A percentile compares a stretch with the other conserved stretches of the same genome.
These are phyloP conservation scores for Scaptomyza polygonia DNA, from an alignment of 2,888 invertebrate genomes.

Conservation along the genomic window DNA sequence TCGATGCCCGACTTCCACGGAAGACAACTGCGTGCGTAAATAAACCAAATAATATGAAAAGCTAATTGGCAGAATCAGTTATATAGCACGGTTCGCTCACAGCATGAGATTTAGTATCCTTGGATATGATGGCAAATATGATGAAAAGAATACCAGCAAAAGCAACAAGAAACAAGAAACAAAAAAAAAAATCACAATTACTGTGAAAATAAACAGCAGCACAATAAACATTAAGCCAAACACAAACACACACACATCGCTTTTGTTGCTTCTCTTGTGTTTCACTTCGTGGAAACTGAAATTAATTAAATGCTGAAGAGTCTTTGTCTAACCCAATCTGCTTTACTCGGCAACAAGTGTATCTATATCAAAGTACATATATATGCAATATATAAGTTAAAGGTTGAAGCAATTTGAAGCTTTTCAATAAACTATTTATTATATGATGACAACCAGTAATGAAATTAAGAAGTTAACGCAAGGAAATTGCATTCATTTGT, in stretches of 20 bases:
- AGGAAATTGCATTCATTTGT: conserved; percentile 25
- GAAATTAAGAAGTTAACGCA: conserved; percentile 4
- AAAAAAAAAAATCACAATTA: conserved; percentile 29
- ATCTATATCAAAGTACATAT: neutral
- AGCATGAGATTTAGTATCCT: conserved; percentile 3
- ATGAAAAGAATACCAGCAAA: conserved; percentile 1
- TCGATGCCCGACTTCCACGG: too few relatives aligned
- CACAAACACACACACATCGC: neutral
- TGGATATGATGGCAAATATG: neutral
- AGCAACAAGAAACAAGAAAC: too few relatives aligned
- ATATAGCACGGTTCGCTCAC: conserved; percentile 34
- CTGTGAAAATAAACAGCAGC: conserved; percentile 15
- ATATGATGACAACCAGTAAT: neutral
- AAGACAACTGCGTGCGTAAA: conserved; percentile 44
- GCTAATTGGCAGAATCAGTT: conserved; percentile 56
- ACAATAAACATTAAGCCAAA: neutral
- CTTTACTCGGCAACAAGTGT: neutral
- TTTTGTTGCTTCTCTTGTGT: neutral
- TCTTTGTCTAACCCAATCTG: neutral
- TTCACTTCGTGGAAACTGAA: neutral
- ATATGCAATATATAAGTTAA: neutral
- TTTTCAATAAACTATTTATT: neutral
- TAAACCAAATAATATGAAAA: conserved; percentile 83
- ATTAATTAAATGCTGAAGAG: conserved; percentile 36
- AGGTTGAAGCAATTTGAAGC: neutral